Evolutionary conservation across 1,140 invertebrate species (phyloP).

Genomic region (Drosophila sulfurigaster): DNA sequence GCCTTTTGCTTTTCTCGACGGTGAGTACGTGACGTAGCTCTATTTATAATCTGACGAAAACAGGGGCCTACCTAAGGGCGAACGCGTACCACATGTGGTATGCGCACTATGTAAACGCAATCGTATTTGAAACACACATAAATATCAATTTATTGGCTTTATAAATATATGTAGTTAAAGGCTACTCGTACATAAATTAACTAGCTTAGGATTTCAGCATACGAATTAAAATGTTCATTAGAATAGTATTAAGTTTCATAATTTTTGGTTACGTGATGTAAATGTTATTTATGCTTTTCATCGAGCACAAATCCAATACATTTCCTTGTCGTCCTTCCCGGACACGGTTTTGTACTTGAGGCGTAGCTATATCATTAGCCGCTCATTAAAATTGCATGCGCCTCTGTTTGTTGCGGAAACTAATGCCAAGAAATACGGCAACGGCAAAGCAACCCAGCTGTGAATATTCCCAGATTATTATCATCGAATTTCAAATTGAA

Average conservation of each 20-base stretch:
- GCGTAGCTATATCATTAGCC: constrained; percentile 5
- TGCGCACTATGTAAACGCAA: constrained; percentile 20
- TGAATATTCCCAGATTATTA: constrained; percentile 22
- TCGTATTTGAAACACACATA: constrained; percentile 34
- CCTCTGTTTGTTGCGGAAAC: constrained; percentile 79
- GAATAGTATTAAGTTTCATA: constrained; percentile 43
- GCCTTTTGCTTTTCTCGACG: constrained; percentile 23
- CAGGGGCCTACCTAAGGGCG: constrained; percentile 2
- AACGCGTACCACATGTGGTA: constrained; percentile 34
- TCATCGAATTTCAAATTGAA: neutral
- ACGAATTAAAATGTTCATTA: constrained; percentile 19
- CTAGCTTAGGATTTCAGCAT: constrained; percentile 46
- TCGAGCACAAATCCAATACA: constrained; percentile 47
- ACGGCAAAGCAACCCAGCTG: constrained; percentile 70
- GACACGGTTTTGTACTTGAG: constrained; percentile 59
- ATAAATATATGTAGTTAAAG: constrained; percentile 34
- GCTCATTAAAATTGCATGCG: constrained; percentile 78
- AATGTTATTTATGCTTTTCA: constrained; percentile 39
- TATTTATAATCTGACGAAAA: constrained; percentile 39
- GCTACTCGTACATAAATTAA: constrained; percentile 45
- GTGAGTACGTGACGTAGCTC: constrained; percentile 31
- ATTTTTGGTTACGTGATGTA: constrained; percentile 36
- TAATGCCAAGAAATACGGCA: constrained; percentile 71
- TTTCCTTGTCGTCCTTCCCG: constrained; percentile 1
- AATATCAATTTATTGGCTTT: constrained; percentile 42